phyloP scores from a whole-genome alignment of 2,888 invertebrate species.

The Acheta domesticus region DNA sequence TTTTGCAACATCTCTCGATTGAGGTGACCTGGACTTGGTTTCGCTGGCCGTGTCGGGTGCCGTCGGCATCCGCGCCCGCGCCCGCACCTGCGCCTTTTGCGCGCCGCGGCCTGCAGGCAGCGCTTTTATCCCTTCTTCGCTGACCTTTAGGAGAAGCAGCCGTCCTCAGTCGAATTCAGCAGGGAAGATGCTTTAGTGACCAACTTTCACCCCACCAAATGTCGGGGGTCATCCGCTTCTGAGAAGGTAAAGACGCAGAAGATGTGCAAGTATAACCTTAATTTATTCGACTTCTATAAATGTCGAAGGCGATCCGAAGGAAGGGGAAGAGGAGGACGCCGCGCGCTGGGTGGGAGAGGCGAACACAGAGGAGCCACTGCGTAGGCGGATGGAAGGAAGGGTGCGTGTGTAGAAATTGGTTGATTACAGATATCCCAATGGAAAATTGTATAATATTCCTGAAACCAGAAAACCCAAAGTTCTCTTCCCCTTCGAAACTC shows the following conservation, averaged over 20 bases:
- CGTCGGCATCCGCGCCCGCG: no score
- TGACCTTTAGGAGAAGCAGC: not conserved
- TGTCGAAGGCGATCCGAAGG: slow-evolving; percentile 21
- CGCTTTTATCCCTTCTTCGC: not conserved
- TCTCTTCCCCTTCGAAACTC: no score
- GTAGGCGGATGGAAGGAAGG: not conserved
- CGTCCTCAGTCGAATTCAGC: not conserved
- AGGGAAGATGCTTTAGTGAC: not conserved
- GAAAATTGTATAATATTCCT: no score
- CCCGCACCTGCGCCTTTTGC: not conserved
- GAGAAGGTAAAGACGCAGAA: not conserved
- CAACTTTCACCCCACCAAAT: slow-evolving; percentile 4
- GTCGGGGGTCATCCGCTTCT: not conserved
- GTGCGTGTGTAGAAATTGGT: no score
- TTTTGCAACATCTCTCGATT: no score
- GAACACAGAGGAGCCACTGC: not conserved
- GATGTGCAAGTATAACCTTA: slow-evolving; percentile 22
- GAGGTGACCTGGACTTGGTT: no score
- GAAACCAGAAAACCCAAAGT: no score
- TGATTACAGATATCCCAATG: no score
- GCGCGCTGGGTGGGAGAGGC: no score
- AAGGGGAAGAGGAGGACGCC: not conserved
- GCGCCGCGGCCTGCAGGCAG: not conserved
- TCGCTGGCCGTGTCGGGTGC: no score
- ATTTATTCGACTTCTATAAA: slow-evolving; percentile 26